Evolutionary conservation across 37 sponge, comb jelly and placozoan species (phyloP), one percentile per base, ranked within the genome.

Genomic region (Chondrilla cf. caribensis): DNA sequence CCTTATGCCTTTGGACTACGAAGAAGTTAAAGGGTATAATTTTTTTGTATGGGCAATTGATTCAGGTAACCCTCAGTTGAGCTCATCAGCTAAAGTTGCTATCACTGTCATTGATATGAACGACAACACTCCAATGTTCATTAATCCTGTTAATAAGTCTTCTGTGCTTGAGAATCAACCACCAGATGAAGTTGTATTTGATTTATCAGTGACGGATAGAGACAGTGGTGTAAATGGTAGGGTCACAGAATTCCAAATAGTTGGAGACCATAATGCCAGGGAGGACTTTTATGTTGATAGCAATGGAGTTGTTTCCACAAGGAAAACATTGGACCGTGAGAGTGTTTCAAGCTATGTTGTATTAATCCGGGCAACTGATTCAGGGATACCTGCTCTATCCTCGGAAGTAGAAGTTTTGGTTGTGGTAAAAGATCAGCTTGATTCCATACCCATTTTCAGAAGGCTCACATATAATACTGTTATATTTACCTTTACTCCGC

Each of bases 51-150:
- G 21, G 29, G 89, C 72, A 38, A 42, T 41, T 18, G 89, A 88
- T 58, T 0, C 22, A 7, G 89, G 89, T 0, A 33, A 6, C 0
- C 81, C 84, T 5, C 3, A 81, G 2, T 38, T 80, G 0, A 26
- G 39, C 1, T 8, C 81, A 32, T 26, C 60, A 43, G 47, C 79
- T 6, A 21, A n/a, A 0, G 43, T 88, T 0, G n/a, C 38, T 0
- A 59, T 88, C 14, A 32, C 41, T 6, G 28, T 79, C 2, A 18
- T 28, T 3, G 86, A 86, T 86, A 72, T 58, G 0, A 86, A 86
- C 37, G 87, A 87, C 47, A 87, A 81, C 38, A 58, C 87, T 22
- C 87, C 87, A 33, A 47, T 80, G 0, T 51, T 77, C 64, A 62
- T n/a, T 28, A 15, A 62, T 4, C 18, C 22, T 28, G 18, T n/a